Conservation (phyloP, 2,797 vertebrate species). For the Sphenopsis melanotis region DNA sequence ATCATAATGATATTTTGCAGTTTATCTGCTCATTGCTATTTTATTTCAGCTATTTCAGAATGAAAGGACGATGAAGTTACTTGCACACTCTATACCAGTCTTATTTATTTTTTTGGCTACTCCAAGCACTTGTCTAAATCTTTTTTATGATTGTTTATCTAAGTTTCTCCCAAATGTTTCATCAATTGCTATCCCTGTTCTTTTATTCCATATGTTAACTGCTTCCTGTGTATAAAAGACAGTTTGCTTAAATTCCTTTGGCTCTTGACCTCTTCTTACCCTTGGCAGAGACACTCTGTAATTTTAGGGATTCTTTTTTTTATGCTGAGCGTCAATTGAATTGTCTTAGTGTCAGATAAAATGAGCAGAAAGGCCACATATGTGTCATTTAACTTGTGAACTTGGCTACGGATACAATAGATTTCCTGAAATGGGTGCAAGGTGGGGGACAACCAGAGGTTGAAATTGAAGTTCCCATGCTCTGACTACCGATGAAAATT, state of each 20-base stretch:
- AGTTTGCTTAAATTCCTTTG: conserved; percentile 58
- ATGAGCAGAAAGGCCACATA: conserved; percentile 47
- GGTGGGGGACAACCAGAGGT: conserved; percentile 3
- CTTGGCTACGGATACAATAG: conserved; percentile 44
- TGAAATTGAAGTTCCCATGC: conserved; percentile 21
- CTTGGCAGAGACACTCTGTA: conserved; percentile 49
- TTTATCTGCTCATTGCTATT: conserved; percentile 59
- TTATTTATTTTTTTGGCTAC: conserved; percentile 59
- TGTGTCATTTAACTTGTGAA: conserved; percentile 44
- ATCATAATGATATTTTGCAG: conserved; percentile 60
- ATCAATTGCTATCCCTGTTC: conserved; percentile 44
- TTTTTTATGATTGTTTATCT: conserved; percentile 64
- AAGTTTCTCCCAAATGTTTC: conserved; percentile 60
- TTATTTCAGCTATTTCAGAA: conserved; percentile 56
- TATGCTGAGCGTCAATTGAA: background rate
- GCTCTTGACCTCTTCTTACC: conserved; percentile 62
- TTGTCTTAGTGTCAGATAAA: conserved; percentile 51
- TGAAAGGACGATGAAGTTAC: conserved; percentile 44
- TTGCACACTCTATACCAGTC: background rate
- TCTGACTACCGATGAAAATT: conserved; percentile 28
- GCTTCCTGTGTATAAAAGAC: conserved; percentile 57
- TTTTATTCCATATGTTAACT: conserved; percentile 62
- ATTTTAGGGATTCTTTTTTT: background rate
- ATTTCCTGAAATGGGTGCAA: background rate
- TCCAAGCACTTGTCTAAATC: conserved; percentile 52